phyloP scores from a whole-genome alignment of 2,797 vertebrate genomes.

The Phataginus tricuspis region DNA sequence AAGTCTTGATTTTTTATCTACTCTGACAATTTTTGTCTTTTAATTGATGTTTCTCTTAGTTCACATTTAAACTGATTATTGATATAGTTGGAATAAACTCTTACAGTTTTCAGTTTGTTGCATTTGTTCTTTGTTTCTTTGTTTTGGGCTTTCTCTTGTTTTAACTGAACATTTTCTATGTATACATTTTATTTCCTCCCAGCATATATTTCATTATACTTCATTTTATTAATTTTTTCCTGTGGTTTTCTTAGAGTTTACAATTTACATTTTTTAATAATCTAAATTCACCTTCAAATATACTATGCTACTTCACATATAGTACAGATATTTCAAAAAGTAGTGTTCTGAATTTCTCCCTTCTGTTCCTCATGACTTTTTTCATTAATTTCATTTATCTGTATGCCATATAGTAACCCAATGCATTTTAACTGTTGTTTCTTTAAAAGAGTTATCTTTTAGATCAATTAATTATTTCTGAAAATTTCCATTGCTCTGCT shows the following conservation, averaged over 20 bases:
- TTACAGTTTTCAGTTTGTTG: neutral
- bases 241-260: neutral
- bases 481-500: neutral
- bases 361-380: neutral
- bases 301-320: neutral
- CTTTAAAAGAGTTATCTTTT: neutral
- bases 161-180: neutral
- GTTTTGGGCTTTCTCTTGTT: neutral
- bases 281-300: neutral
- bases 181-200: neutral
- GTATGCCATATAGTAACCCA: neutral
- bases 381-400: neutral
- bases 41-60: neutral
- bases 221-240: neutral
- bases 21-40: neutral
- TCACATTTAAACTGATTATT: neutral
- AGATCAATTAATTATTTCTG: neutral
- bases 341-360: neutral
- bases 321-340: neutral
- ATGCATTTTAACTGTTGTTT: neutral
- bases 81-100: neutral
- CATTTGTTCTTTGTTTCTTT: neutral
- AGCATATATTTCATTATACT: neutral
- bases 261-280: neutral
- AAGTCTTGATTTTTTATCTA: neutral